phyloP scores from a whole-genome alignment of 2,888 invertebrate species.

The Arge pagana region DNA sequence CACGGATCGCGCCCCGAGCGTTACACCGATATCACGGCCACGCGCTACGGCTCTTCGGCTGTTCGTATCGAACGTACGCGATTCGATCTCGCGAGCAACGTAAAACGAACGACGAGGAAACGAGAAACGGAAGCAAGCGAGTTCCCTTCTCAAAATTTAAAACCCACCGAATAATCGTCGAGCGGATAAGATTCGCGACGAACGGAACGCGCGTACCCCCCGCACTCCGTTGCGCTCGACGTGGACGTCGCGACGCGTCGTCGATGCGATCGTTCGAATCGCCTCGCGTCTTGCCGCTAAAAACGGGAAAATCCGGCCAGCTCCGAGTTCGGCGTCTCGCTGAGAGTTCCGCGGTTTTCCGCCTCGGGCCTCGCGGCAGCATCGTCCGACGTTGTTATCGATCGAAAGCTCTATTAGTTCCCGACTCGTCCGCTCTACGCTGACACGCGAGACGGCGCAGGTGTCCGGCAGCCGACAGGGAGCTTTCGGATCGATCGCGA shows the following conservation, averaged over 20 bases:
- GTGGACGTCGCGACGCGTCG: no score
- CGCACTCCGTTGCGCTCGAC: no score
- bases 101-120: conserved; percentile 13
- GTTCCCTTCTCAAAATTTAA: no score
- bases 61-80: no score
- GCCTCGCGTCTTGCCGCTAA: no score
- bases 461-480: not conserved
- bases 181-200: no score
- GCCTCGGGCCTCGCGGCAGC: conserved; percentile 9
- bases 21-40: no score
- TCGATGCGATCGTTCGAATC: no score
- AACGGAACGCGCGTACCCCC: conserved; percentile 20
- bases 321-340: no score
- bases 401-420: conserved; percentile 3
- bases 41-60: no score
- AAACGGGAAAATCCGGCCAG: conserved; percentile 34
- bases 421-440: not conserved
- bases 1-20: no score
- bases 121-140: conserved; percentile 1
- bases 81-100: conserved; percentile 23
- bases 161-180: no score
- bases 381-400: conserved; percentile 10
- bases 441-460: conserved; percentile 13
- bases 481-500: conserved; percentile 14
- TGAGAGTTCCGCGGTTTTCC: not conserved